Evolutionary conservation across 1,140 invertebrate species (phyloP).

Genomic region (Zaprionus ornatus): DNA sequence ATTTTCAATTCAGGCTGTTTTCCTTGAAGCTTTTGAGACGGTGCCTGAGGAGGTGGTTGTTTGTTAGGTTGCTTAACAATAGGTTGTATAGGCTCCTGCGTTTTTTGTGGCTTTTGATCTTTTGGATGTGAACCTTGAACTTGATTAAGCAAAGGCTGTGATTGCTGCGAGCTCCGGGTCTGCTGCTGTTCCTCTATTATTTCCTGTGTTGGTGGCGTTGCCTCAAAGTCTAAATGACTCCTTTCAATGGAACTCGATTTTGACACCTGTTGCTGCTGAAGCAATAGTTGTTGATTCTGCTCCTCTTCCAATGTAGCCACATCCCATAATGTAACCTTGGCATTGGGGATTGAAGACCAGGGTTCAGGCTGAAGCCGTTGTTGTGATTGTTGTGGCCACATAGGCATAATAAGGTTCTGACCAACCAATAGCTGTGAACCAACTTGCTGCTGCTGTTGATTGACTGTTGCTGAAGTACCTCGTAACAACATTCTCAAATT

Average conservation of each 20-base stretch:
- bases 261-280: constrained; percentile 81
- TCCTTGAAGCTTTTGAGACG: constrained; percentile 63
- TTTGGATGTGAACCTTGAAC: not conserved
- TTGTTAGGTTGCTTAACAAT: constrained; percentile 37
- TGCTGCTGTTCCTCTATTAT: constrained; percentile 44
- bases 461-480: constrained; percentile 20
- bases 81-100: constrained; percentile 29
- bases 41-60: constrained; percentile 22
- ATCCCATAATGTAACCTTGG: constrained; percentile 65
- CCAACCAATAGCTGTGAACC: constrained; percentile 51
- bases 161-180: not conserved
- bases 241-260: not conserved
- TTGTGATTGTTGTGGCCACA: constrained; percentile 57
- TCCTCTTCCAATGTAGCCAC: constrained; percentile 52
- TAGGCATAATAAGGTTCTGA: constrained; percentile 84
- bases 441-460: constrained; percentile 37
- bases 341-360: constrained; percentile 44
- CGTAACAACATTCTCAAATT: constrained; percentile 74
- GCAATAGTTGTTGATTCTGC: constrained; percentile 84
- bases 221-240: constrained; percentile 11
- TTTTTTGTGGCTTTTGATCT: constrained; percentile 16
- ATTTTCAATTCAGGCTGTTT: constrained; percentile 32
- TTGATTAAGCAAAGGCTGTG: not conserved
- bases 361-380: constrained; percentile 8
- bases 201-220: constrained; percentile 20